phyloP scores from a whole-genome alignment of 1,140 invertebrate genomes.

The Drosophila persimilis region DNA sequence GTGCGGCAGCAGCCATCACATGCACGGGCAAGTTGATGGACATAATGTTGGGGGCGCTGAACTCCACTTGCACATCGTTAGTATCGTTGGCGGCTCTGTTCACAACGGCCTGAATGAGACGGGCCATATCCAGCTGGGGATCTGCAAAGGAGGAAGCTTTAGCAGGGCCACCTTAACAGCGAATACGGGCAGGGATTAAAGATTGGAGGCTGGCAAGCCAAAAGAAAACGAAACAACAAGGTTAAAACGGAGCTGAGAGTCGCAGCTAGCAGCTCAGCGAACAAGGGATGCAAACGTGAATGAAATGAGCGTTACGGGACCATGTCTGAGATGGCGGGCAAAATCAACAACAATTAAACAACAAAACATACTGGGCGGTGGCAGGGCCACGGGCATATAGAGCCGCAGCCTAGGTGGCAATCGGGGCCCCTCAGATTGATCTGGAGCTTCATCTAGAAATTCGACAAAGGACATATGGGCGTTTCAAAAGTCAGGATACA shows the following conservation, averaged over 20 bases:
- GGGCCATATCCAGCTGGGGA: constrained; percentile 74
- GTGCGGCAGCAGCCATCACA: constrained; percentile 76
- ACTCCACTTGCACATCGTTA: constrained; percentile 68
- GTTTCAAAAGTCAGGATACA: background rate
- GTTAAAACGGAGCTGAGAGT: background rate
- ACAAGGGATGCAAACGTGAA: constrained; percentile 1
- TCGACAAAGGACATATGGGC: constrained; percentile 11
- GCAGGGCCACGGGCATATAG: constrained; percentile 63
- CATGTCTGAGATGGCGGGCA: constrained; percentile 6
- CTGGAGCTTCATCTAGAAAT: constrained; percentile 61
- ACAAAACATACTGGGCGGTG: constrained; percentile 62
- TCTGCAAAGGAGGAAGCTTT: constrained; percentile 45
- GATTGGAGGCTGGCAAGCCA: constrained; percentile 7
- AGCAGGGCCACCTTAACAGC: background rate
- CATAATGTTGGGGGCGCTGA: constrained; percentile 74
- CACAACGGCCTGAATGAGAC: constrained; percentile 86
- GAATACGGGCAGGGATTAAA: background rate
- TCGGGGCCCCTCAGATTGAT: constrained; percentile 22
- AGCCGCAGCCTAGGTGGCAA: constrained; percentile 59
- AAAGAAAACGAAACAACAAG: constrained; percentile 1
- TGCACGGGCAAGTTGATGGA: constrained; percentile 80
- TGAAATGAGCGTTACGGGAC: constrained; percentile 8
- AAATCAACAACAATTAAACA: constrained; percentile 10
- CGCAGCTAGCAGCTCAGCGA: constrained; percentile 1
- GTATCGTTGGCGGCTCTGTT: constrained; percentile 62